Base-by-base conservation (phyloP, 2,888 invertebrate species). In the Tetrapedia diversipes region DNA sequence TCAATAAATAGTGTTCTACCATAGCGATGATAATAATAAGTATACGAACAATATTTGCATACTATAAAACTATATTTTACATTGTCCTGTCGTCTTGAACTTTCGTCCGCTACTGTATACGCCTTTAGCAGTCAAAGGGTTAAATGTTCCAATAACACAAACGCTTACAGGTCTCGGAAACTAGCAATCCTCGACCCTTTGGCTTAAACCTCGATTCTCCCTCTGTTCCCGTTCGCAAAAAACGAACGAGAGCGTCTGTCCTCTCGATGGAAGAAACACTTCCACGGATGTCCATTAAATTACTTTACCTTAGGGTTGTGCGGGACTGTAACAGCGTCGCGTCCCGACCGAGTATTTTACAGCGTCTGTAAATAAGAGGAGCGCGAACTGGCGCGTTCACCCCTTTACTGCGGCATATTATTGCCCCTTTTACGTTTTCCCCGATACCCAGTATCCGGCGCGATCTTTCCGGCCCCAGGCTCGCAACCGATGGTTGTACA, bases 321-420 rank as follows among this genome's bases (percentile, higher is more conserved):
- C 22, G 14, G 54, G 39, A 49, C 19, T 14, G 29, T 37, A 53
- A 68, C 61, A 22, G 49, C 32, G 51, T 61, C 51, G 41, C 41
- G 22, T 63, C 39, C 59, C 6, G 19, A 45, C 29, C 53, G 4
- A 51, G 63, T 53, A 45, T 59, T 65, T 75, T 60, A 65, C 74
- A 65, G 53, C 45, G 29, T 11, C 39, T 45, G 64, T 53, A 63
- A 77, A 67, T 73, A 69, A 65, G 65, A 60, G 37, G n/a, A 45
- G 41, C 53, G 61, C 68, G 34, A 65, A 56, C 51, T 41, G 37
- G 19, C 57, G 59, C 63, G 14, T 60, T 32, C 56, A 37, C 43
- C 24, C n/a, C 27, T 77, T 78, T 81, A 80, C 41, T 45, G 37
- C 71, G 16, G 66, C 64, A 51, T 67, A 74, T 81, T 74, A 74